Evolutionary conservation across 2,113 vertebrate species (phyloP).

Genomic region (Lasiurus borealis): DNA sequence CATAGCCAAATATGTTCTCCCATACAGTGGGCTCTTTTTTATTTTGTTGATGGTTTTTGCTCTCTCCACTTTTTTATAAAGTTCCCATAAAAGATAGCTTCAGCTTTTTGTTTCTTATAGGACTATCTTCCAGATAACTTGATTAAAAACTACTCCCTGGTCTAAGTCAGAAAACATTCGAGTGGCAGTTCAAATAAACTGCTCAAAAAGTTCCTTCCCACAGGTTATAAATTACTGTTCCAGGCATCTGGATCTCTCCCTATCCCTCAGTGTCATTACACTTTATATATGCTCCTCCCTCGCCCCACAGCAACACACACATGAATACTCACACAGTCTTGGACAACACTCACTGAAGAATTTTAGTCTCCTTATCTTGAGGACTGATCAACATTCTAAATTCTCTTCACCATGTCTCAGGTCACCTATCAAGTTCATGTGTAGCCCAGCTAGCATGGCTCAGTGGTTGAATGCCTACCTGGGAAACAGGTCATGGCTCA

Average conservation of each 20-base stretch:
- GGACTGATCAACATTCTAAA: not conserved
- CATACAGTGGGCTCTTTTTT: too few species aligned
- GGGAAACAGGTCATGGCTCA: too few species aligned
- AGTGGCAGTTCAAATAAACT: not conserved
- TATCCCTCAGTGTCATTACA: not conserved
- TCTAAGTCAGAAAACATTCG: conserved; percentile 26
- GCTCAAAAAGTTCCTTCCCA: conserved; percentile 8
- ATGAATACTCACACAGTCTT: not conserved
- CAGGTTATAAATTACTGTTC: not conserved
- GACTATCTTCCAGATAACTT: conserved; percentile 18
- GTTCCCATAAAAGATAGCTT: not conserved
- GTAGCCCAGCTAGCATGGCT: not conserved
- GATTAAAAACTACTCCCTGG: not conserved
- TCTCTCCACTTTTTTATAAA: not conserved
- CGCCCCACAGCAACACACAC: not conserved
- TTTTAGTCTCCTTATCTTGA: not conserved
- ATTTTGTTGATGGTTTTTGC: not conserved
- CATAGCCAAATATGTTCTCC: too few species aligned
- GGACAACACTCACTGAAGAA: not conserved
- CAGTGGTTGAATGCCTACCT: too few species aligned
- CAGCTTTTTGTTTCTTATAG: not conserved
- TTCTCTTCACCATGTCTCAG: not conserved
- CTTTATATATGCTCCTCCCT: not conserved
- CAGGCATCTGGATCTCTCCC: not conserved
- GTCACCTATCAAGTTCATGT: not conserved